These are phyloP conservation scores for Sipunculus nudus DNA, from an alignment of 2,888 invertebrate genomes.

Conservation along the genomic window DNA sequence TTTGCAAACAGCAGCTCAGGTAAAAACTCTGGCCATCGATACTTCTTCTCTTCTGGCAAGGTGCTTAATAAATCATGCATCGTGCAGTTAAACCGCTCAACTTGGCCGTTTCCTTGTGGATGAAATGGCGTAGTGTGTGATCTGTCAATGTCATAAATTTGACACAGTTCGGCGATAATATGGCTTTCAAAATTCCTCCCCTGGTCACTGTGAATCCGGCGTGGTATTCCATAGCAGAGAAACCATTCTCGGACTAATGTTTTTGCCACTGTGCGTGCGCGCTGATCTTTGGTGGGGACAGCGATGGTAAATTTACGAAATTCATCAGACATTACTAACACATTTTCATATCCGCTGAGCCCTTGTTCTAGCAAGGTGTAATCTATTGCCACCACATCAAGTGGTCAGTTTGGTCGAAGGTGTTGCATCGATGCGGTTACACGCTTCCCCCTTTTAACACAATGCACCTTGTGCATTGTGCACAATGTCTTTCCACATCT, in stretches of 20 bases:
- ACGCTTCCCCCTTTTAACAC: too few species aligned
- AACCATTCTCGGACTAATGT: constrained; percentile 24
- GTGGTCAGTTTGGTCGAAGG: too few species aligned
- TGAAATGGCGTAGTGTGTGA: constrained; percentile 25
- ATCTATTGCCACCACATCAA: too few species aligned
- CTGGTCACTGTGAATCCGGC: constrained; percentile 21
- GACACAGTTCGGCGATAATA: constrained; percentile 22
- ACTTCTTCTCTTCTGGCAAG: constrained; percentile 28
- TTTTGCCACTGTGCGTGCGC: constrained; percentile 17
- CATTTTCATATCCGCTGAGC: too few species aligned
- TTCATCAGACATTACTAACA: too few species aligned
- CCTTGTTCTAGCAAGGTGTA: too few species aligned
- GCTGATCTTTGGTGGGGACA: constrained; percentile 21
- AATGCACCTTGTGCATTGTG: too few species aligned
- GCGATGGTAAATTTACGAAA: too few species aligned
- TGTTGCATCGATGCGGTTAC: too few species aligned
- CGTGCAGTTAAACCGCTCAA: constrained; percentile 28
- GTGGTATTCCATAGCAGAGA: constrained; percentile 19
- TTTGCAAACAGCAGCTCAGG: constrained; percentile 25
- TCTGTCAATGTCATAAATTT: constrained; percentile 27
- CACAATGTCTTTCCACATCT: too few species aligned
- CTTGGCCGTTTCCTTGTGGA: constrained; percentile 21
- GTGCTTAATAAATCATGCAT: constrained; percentile 32
- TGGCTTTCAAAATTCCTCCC: constrained; percentile 15
- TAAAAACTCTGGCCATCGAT: constrained; percentile 30